Evolutionary conservation across 2,113 vertebrate species (phyloP).

Genomic region (Parus major): DNA sequence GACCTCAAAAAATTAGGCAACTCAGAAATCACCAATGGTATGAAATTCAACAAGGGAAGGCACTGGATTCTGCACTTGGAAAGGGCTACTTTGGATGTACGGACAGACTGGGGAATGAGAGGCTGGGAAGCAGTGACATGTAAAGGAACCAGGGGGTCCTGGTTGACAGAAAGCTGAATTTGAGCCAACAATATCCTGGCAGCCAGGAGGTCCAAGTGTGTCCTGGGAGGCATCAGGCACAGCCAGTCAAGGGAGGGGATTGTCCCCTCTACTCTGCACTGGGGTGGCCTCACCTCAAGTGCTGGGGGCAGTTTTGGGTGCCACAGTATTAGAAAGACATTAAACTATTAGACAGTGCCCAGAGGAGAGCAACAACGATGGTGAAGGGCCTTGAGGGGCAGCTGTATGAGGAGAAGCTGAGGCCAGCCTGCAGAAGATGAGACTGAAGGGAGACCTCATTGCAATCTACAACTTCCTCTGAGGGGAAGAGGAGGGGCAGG

Average conservation of each 20-base stretch:
- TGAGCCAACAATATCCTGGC: not conserved
- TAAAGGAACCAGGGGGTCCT: not conserved
- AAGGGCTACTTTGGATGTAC: not conserved
- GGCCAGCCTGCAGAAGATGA: not conserved
- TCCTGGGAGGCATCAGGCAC: no score
- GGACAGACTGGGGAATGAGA: not conserved
- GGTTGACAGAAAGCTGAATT: not conserved
- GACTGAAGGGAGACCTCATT: not conserved
- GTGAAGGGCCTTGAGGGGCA: not conserved
- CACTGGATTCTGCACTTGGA: not conserved
- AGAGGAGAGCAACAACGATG: not conserved
- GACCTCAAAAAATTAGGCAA: not conserved
- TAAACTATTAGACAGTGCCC: not conserved
- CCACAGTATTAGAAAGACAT: not conserved
- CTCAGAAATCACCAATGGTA: not conserved
- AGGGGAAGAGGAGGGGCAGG: not conserved
- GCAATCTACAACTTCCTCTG: not conserved
- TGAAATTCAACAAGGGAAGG: not conserved
- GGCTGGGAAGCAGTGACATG: not conserved
- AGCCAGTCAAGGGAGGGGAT: fast-evolving
- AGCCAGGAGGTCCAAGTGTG: fast-evolving
- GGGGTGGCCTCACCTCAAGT: fast-evolving
- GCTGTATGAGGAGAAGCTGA: not conserved
- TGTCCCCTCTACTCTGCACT: not conserved
- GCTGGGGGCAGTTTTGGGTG: not conserved